These are phyloP conservation scores for Etheostoma spectabile DNA, from an alignment of 2,113 vertebrate genomes.

Conservation along the genomic window DNA sequence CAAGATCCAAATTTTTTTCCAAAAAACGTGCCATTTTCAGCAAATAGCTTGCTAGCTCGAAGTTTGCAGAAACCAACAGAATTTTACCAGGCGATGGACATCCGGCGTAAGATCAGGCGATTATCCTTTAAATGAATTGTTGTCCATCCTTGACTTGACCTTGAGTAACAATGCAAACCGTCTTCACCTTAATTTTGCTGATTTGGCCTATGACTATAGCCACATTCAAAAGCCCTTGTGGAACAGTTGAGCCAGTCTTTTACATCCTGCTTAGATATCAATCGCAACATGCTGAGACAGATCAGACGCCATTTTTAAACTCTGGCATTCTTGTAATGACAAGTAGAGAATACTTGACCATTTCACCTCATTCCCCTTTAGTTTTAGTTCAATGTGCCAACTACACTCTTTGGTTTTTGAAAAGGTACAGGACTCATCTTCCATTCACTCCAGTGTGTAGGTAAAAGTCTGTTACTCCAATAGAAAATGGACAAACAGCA, in stretches of 20 bases:
- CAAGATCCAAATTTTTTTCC: no score
- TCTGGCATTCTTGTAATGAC: constrained; percentile 27
- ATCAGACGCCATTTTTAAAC: constrained; percentile 45
- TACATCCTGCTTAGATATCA: background rate
- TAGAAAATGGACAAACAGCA: constrained; percentile 57
- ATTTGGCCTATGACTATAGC: background rate
- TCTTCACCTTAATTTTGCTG: background rate
- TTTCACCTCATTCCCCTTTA: constrained; percentile 37
- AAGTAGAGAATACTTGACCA: constrained; percentile 26
- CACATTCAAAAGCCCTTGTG: background rate
- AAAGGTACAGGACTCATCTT: constrained; percentile 5
- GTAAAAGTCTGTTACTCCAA: constrained; percentile 34
- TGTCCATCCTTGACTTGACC: no score
- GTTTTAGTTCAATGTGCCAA: constrained; percentile 12
- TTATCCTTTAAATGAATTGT: no score
- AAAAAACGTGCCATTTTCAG: no score
- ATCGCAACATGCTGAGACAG: constrained; percentile 51
- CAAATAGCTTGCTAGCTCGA: no score
- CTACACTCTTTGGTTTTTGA: constrained; percentile 30
- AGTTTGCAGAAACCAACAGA: no score
- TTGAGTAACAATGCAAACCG: background rate
- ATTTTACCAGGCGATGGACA: no score
- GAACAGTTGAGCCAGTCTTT: background rate
- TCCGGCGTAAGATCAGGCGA: no score
- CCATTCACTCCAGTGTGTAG: no score